Base-by-base conservation (phyloP, 2,797 vertebrate genomes). In the Bothrops alternatus region DNA sequence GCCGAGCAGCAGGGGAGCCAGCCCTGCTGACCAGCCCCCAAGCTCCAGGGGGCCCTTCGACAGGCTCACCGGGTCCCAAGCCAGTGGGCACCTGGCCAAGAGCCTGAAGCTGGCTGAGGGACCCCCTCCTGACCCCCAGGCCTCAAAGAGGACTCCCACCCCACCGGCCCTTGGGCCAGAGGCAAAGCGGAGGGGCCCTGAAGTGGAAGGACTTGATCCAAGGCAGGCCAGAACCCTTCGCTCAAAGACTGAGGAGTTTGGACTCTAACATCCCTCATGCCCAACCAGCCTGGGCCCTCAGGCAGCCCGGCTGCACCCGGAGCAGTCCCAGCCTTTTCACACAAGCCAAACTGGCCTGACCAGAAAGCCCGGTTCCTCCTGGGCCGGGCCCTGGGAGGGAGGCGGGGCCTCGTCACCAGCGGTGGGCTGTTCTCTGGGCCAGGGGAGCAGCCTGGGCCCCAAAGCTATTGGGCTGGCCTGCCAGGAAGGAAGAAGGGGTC, bases 111-210 rank as follows among this genome's bases (percentile, higher is more conserved):
- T 11, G 32, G 3, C 37, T 78, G 73, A 11, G 73, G 18, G 37
- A 10, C 32, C 32, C n/a, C 32, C 32, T 78, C 32, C 69, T 42
- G 69, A 78, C 32, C 37, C 18, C 73, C 18, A 42, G 65, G 14
- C 2, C 65, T 18, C 2, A 73, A 7, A 16, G n/a, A 32, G 4
- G 65, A 32, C 16, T 2, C 6, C 6, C 0, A 0, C 2, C 63
- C 65, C 63, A 32, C 65, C 2, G 14, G 14, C 65, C 32, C 2
- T 20, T 42, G 3, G 73, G 4, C 73, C 37, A 5, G 37, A 11
- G 37, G 73, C 25, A 47, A 12, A 12, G 73, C 23, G 20, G 73
- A 16, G 18, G 69, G 37, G 18, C 7, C 32, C 73, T 11, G 73
- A 78, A 78, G 37, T 20, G 37, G 18, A 47, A 47, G 14, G 65